Base-by-base conservation (phyloP, 92 coral and sea anemone species). In the Plumapathes pennacea region DNA sequence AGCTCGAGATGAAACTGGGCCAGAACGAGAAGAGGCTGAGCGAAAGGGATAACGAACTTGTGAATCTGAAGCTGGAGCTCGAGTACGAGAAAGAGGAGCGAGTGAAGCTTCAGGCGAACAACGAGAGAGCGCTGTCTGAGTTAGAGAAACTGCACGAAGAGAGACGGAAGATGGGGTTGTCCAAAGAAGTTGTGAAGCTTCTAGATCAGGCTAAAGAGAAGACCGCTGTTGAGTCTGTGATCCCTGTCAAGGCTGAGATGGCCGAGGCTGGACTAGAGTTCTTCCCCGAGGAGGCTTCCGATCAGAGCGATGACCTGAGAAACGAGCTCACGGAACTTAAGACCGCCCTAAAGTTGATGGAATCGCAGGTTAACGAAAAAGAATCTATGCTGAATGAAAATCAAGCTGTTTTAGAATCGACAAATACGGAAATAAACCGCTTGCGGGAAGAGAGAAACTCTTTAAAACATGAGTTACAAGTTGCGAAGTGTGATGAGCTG, bases 1-100 rank as follows among this genome's bases (percentile, higher is more conserved):
- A 94, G 37, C 90, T 94, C 4, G 99, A 94, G 67, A 72, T 79
- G 10, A 94, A 94, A 47, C 65, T 94, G 36, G 77, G 86, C 50
- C 83, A 69, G 50, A 84, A 86, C 57, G 96, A 94, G 67, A 69
- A 73, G 34, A 89, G 83, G 20, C 83, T 94, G 25, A 57, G 82
- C 12, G 96, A 85, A 36, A 62, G 83, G 1, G 99, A 94, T 50
- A 67, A 85, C 36, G 83, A 89, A 38, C 68, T 94, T n/a, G 46
- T 76, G 28, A 81, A 84, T 71, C 88, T 67, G 29, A 81, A 69
- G 15, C 54, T 85, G 12, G 90, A 81, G 29, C 69, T 88, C 26
- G 90, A 81, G 24, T 84, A 78, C 57, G 99, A 94, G 60, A 66
- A 69, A 13, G 90, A 69, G 39, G 78, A 80, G 50, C 62, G 85